phyloP scores from a whole-genome alignment of 2,113 vertebrate species.

The Sinocyclocheilus grahami region DNA sequence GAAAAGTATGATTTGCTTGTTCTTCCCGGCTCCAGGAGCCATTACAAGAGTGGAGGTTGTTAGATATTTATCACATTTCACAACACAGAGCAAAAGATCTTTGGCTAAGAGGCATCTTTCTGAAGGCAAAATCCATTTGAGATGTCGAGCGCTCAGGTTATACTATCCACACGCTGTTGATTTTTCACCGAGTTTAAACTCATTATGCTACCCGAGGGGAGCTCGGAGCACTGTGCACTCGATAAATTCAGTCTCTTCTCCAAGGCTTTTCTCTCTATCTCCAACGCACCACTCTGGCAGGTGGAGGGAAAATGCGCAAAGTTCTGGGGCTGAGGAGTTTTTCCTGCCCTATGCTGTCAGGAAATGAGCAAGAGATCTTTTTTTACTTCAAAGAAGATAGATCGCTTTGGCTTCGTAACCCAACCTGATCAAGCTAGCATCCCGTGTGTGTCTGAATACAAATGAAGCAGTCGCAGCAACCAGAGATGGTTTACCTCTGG shows the following conservation, averaged over 20 bases:
- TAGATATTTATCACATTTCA: slow-evolving; percentile 64
- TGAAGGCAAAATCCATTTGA: slow-evolving; percentile 60
- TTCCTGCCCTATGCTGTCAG: slow-evolving; percentile 46
- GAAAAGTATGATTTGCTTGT: slow-evolving; percentile 49
- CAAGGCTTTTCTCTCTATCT: slow-evolving; percentile 55
- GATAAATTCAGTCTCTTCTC: slow-evolving; percentile 53
- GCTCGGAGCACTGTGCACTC: slow-evolving; percentile 26
- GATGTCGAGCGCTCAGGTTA: slow-evolving; percentile 55
- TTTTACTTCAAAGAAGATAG: slow-evolving; percentile 60
- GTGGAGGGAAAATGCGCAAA: slow-evolving; percentile 5
- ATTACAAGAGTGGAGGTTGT: slow-evolving; percentile 62
- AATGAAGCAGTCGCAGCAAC: slow-evolving; percentile 53
- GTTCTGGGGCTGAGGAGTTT: slow-evolving; percentile 45
- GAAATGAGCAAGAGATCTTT: slow-evolving; percentile 56
- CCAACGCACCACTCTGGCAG: slow-evolving; percentile 8
- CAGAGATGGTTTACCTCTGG: slow-evolving; percentile 45
- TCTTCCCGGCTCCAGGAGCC: slow-evolving; percentile 52
- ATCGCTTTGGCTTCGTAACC: slow-evolving; percentile 45
- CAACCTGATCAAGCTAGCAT: slow-evolving; percentile 48
- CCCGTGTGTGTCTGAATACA: slow-evolving; percentile 60
- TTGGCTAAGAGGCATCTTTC: slow-evolving; percentile 58
- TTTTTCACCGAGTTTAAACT: slow-evolving; percentile 56
- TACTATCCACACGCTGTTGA: slow-evolving; percentile 50
- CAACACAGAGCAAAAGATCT: slow-evolving; percentile 57
- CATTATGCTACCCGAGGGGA: slow-evolving; percentile 52